Evolutionary conservation across 2,797 vertebrate species (phyloP).

Genomic region (Mormyrops boulengeri): DNA sequence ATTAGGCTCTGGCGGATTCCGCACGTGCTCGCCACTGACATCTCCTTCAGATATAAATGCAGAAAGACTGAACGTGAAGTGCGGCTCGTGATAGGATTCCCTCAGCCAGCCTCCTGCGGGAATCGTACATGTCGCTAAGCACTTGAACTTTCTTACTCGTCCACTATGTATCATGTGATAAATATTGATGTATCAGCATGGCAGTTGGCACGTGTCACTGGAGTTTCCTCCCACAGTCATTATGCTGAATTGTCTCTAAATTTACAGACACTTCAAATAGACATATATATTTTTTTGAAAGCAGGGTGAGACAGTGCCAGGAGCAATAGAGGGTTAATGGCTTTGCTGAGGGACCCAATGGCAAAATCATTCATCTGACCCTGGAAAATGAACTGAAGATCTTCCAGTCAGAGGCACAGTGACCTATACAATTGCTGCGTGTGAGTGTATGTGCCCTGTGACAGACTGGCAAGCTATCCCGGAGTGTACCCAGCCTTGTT

Average conservation of each 20-base stretch:
- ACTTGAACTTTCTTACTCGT: background rate
- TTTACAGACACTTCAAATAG: background rate
- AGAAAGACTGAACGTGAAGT: background rate
- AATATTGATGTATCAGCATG: background rate
- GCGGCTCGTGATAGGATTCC: background rate
- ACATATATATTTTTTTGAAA: background rate
- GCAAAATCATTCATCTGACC: background rate
- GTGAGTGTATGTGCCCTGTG: background rate
- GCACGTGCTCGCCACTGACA: background rate
- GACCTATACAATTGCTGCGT: background rate
- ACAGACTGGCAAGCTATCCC: background rate
- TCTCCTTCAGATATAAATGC: background rate
- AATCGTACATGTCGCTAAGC: background rate
- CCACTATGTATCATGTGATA: background rate
- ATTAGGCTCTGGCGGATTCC: slow-evolving; percentile 32
- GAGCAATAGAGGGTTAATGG: background rate
- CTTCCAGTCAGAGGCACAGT: background rate
- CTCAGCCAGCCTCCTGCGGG: background rate
- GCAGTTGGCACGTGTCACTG: background rate
- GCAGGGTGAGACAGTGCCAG: background rate
- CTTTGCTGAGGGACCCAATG: background rate
- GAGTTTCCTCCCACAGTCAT: background rate
- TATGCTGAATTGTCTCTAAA: background rate
- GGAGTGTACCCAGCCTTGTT: background rate
- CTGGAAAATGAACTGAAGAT: background rate